Conservation (phyloP, 1,140 invertebrate species). For the Oncopodura yosiiana region DNA sequence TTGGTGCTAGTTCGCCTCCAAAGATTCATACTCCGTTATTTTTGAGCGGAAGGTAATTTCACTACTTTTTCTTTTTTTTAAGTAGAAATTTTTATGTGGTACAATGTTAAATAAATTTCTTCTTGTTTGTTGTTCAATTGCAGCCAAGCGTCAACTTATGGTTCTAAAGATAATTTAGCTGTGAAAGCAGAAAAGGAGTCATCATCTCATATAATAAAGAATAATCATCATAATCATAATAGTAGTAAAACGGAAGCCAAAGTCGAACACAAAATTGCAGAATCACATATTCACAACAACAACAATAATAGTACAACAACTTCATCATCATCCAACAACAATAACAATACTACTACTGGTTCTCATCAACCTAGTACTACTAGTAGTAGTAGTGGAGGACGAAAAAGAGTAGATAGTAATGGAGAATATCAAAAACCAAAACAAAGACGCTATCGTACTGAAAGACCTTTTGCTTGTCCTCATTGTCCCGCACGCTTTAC, state of each 20-base stretch:
- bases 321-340: constrained; percentile 13
- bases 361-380: too few relatives aligned
- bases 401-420: constrained; percentile 41
- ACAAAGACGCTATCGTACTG: constrained; percentile 78
- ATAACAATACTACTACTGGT: constrained; percentile 2
- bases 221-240: constrained; percentile 1
- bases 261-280: constrained; percentile 1
- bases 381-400: too few relatives aligned
- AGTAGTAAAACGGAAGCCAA: constrained; percentile 1
- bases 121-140: constrained; percentile 1
- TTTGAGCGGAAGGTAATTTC: neutral
- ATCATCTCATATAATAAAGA: constrained; percentile 4
- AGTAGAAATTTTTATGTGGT: too few relatives aligned
- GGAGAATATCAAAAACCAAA: constrained; percentile 88
- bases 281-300: constrained; percentile 9
- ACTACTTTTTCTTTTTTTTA: too few relatives aligned
- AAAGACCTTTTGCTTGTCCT: constrained; percentile 77
- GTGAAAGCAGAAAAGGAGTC: constrained; percentile 10
- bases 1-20: constrained; percentile 19
- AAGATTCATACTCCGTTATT: constrained; percentile 16
- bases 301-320: neutral
- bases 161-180: too few relatives aligned
- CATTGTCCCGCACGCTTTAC: constrained; percentile 82
- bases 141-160: constrained; percentile 17
- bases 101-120: neutral